phyloP scores from a whole-genome alignment of 2,888 invertebrate species.

The Lamproptera curius region DNA sequence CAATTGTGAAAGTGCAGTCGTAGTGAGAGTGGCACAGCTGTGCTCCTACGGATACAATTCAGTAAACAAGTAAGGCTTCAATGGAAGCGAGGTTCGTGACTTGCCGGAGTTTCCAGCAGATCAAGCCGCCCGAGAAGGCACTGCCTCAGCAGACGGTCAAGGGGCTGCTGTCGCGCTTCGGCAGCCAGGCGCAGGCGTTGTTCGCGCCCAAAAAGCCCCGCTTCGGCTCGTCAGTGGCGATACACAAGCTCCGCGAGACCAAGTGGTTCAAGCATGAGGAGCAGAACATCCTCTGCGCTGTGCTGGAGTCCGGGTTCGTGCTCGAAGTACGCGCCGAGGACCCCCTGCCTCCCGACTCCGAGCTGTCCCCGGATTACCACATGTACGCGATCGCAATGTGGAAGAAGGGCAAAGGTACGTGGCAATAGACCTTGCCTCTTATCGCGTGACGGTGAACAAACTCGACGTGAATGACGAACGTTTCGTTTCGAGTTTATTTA shows the following conservation, averaged over 20 bases:
- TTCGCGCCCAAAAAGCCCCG: conserved; percentile 74
- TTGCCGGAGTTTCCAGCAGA: conserved; percentile 76
- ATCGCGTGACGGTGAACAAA: too few relatives aligned
- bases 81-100: conserved; percentile 79
- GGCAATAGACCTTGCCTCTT: neutral
- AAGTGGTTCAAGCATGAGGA: conserved; percentile 87
- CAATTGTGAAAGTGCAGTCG: conserved; percentile 74
- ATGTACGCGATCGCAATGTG: conserved; percentile 85
- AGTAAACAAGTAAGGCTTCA: conserved; percentile 64
- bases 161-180: conserved; percentile 74
- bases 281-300: conserved; percentile 83
- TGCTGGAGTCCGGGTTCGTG: conserved; percentile 85
- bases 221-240: conserved; percentile 82
- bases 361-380: conserved; percentile 71
- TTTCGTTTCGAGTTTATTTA: too few relatives aligned
- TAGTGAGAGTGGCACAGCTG: conserved; percentile 58
- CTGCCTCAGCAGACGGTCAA: conserved; percentile 70
- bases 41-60: conserved; percentile 59
- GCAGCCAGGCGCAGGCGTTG: conserved; percentile 74
- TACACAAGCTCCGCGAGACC: conserved; percentile 84
- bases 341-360: conserved; percentile 64
- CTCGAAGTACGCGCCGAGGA: conserved; percentile 80
- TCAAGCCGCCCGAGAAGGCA: conserved; percentile 76
- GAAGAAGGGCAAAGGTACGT: conserved; percentile 84
- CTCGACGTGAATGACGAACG: too few relatives aligned